phyloP scores from a whole-genome alignment of 2,888 invertebrate genomes.

The Drosophila borborema region DNA sequence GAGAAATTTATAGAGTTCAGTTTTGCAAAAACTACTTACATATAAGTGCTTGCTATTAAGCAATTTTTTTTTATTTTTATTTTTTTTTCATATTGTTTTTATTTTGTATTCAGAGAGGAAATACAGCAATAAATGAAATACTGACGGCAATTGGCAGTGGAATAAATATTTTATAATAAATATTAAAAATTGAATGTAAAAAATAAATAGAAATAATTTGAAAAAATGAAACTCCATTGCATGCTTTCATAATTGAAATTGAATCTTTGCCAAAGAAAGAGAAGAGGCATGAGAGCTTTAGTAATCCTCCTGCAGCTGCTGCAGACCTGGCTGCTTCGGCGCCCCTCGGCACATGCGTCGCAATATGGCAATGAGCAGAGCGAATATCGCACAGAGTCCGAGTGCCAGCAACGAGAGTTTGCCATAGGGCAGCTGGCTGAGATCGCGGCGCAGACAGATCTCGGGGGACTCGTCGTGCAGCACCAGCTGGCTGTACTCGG shows the following conservation, averaged over 20 bases:
- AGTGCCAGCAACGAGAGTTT: constrained; percentile 82
- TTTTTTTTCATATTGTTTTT: background rate
- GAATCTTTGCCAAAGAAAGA: background rate
- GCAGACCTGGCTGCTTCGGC: constrained; percentile 58
- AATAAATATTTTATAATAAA: constrained; percentile 2
- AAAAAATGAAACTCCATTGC: background rate
- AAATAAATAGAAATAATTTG: background rate
- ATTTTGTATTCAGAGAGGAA: constrained; percentile 3
- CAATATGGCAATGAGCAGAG: constrained; percentile 83
- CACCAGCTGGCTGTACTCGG: constrained; percentile 85
- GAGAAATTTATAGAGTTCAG: constrained; percentile 51
- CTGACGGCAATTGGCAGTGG: constrained; percentile 14
- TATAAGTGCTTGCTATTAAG: constrained; percentile 40
- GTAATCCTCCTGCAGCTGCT: constrained; percentile 72
- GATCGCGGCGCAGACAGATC: constrained; percentile 87
- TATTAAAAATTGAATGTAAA: background rate
- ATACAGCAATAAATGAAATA: background rate
- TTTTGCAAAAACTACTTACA: constrained; percentile 63
- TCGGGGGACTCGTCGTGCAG: constrained; percentile 92
- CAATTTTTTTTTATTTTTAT: background rate
- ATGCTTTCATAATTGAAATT: background rate
- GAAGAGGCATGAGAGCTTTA: constrained; percentile 24
- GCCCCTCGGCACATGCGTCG: constrained; percentile 82
- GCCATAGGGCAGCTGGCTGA: constrained; percentile 84
- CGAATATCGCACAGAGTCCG: constrained; percentile 82